These are phyloP conservation scores for Didymodactylos carnosus DNA, from an alignment of 2,888 invertebrate species.

Conservation along the genomic window DNA sequence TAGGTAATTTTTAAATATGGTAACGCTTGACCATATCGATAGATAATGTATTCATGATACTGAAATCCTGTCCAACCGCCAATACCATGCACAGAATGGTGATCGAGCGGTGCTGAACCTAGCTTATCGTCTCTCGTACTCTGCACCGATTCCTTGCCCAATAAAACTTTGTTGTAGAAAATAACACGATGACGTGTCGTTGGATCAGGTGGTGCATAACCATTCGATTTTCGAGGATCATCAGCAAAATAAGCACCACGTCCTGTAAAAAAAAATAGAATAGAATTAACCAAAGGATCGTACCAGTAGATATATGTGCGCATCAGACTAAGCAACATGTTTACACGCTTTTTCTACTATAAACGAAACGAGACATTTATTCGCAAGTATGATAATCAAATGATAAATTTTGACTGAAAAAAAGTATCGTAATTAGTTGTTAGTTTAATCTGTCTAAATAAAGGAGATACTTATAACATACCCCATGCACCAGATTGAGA, in stretches of 20 bases:
- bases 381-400: too few relatives aligned
- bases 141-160: neutral
- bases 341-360: neutral
- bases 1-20: too few relatives aligned
- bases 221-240: neutral
- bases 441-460: too few relatives aligned
- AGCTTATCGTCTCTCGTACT: neutral
- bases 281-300: too few relatives aligned
- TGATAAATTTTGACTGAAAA: too few relatives aligned
- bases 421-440: too few relatives aligned
- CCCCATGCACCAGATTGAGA: neutral
- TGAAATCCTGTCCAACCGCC: too few relatives aligned
- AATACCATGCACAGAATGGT: neutral
- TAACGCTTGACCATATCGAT: too few relatives aligned
- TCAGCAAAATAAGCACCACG: neutral
- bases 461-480: too few relatives aligned
- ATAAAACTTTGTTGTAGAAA: neutral
- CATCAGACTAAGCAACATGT: too few relatives aligned
- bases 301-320: too few relatives aligned
- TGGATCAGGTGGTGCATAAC: neutral
- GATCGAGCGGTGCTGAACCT: neutral
- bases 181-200: neutral
- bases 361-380: neutral
- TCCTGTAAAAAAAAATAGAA: neutral
- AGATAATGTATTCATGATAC: too few relatives aligned